Evolutionary conservation across 2,113 vertebrate genomes (phyloP).

Genomic region (Periophthalmus modestus): DNA sequence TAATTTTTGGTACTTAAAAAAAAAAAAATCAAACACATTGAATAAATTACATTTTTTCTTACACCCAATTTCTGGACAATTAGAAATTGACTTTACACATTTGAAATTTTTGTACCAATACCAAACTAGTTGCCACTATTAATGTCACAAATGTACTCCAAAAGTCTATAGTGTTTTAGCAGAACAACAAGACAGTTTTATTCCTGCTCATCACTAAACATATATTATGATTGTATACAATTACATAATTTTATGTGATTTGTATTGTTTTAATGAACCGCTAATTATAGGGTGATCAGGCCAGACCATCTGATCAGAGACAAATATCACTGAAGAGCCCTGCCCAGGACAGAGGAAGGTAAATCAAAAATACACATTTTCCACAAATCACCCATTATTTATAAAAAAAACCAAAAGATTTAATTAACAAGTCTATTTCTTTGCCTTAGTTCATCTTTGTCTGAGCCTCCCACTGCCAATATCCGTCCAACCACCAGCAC

Average conservation of each 20-base stretch:
- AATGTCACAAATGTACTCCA: no score
- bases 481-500: slow-evolving; percentile 98
- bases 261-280: background rate
- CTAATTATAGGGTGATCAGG: slow-evolving; percentile 76
- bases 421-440: background rate
- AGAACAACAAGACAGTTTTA: no score
- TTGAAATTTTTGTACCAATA: background rate
- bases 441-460: slow-evolving; percentile 82
- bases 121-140: no score
- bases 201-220: no score
- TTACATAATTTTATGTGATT: background rate
- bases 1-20: no score
- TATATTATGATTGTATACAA: no score
- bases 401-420: background rate
- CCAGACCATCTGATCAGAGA: slow-evolving; percentile 79
- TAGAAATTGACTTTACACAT: no score
- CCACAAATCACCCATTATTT: background rate
- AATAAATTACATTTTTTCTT: no score
- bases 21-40: no score
- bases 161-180: no score
- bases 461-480: slow-evolving; percentile 96
- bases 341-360: slow-evolving; percentile 94
- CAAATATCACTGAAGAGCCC: slow-evolving; percentile 90
- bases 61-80: no score
- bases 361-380: slow-evolving; percentile 33